These are phyloP conservation scores for Sarcophilus harrisii DNA, from an alignment of 2,797 vertebrate genomes.

Conservation along the genomic window DNA sequence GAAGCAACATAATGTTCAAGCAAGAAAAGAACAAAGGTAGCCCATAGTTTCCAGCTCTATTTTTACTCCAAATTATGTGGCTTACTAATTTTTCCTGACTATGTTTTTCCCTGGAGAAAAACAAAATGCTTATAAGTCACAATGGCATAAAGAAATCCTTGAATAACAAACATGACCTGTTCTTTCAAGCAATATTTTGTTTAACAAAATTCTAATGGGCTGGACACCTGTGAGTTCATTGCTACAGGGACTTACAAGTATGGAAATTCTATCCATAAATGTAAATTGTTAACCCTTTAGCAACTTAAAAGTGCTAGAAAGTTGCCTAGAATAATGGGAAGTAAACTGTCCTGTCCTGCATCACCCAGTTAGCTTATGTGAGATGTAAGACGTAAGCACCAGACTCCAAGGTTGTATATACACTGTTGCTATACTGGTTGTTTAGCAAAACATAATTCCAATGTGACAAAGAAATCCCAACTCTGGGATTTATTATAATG, in stretches of 20 bases:
- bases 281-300: not conserved
- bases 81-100: not conserved
- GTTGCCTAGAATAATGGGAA: not conserved
- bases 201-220: not conserved
- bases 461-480: not conserved
- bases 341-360: not conserved
- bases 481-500: not conserved
- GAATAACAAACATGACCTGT: not conserved
- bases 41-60: not conserved
- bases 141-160: not conserved
- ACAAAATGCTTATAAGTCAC: not conserved
- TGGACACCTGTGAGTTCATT: not conserved
- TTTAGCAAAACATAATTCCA: not conserved
- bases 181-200: not conserved
- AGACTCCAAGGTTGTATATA: not conserved
- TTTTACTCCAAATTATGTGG: not conserved
- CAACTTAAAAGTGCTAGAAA: not conserved
- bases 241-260: not conserved
- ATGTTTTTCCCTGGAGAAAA: not conserved
- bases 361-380: not conserved
- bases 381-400: not conserved
- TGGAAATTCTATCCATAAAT: not conserved
- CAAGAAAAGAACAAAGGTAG: not conserved
- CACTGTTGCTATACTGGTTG: not conserved
- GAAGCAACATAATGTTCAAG: constrained; percentile 13